A percentile compares a stretch with the other conserved stretches of the same genome.
Evolutionary conservation across 2,888 invertebrate genomes (phyloP).

Genomic region (Rotaria socialis): DNA sequence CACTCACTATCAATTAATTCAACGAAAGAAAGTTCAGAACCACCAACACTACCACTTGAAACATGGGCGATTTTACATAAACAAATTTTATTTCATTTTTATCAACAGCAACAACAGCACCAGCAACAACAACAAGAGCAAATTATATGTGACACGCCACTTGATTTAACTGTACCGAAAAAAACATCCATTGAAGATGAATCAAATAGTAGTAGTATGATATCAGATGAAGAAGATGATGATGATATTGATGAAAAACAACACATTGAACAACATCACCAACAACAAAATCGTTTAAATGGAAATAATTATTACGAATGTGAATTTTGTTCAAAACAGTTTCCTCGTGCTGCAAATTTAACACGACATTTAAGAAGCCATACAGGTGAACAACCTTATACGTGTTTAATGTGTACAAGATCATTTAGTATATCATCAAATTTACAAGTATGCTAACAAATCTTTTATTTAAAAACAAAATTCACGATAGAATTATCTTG

Average conservation of each 20-base stretch:
- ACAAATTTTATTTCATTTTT: conserved; percentile 23
- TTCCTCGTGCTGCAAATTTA: conserved; percentile 91
- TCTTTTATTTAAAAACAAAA: background rate
- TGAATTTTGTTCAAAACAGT: conserved; percentile 57
- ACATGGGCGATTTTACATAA: background rate
- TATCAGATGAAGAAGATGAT: conserved; percentile 7
- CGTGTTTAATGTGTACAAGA: conserved; percentile 70
- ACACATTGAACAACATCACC: background rate
- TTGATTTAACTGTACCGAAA: conserved; percentile 15
- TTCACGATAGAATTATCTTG: background rate
- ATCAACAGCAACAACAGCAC: background rate
- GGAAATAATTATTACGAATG: conserved; percentile 33
- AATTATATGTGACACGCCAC: background rate
- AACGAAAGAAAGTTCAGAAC: background rate
- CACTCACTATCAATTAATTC: background rate
- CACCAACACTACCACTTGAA: background rate
- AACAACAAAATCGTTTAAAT: background rate
- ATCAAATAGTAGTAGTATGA: background rate
- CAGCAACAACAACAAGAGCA: background rate
- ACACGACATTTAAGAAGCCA: conserved; percentile 93
- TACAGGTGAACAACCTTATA: conserved; percentile 75
- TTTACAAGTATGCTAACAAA: conserved; percentile 77
- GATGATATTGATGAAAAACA: conserved; percentile 1
- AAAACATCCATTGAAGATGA: conserved; percentile 18
- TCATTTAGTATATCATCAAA: conserved; percentile 98